Base-by-base conservation (phyloP, 2,888 invertebrate genomes). In the Drosophila algonquin region DNA sequence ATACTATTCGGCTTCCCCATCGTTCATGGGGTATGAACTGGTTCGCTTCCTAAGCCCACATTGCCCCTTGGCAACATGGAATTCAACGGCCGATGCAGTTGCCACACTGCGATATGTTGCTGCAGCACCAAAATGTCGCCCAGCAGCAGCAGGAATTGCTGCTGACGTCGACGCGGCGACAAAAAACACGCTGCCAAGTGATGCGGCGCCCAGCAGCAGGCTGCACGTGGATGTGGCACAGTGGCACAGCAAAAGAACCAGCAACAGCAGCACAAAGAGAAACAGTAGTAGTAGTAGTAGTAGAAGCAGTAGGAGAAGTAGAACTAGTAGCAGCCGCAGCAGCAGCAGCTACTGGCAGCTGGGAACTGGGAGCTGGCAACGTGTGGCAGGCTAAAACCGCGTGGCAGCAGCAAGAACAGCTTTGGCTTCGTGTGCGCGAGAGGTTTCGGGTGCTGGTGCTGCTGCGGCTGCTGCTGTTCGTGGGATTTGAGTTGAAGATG, bases 161-260 rank as follows among this genome's bases (percentile, higher is more conserved):
- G 87, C 82, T 81, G 71, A 71, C 89, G 83, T 88, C 89, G 89
- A 88, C 89, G 81, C 81, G 87, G 74, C 79, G 79, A 86, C 84
- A 81, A 88, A 87, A 85, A 87, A 78, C 61, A 85, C 89, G 89
- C 89, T 84, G 85, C 85, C 85, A 76, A 83, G 52, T 84, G 80
- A 89, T 85, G 89, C 87, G 85, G 85, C 87, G 89, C 84, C 65
- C 84, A 84, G 84, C 70, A 84, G 63, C 60, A 44, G 51, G 32
- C 64, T 83, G 83, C 82, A 79, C 77, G 80, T 81, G 81, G 69
- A 54, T 73, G 40, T 40, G 14, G 40, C 40, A 40, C 14, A 40
- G 40, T 40, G 40, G 40, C 40, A 40, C 40, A 40, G 4, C 35
- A 35, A 12, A 35, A 32, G 56, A 56, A 32, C 40, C 35, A 65